Evolutionary conservation across 2,888 invertebrate genomes (phyloP), one percentile per base, ranked within the genome.

Genomic region (Trachelus troglodyta): DNA sequence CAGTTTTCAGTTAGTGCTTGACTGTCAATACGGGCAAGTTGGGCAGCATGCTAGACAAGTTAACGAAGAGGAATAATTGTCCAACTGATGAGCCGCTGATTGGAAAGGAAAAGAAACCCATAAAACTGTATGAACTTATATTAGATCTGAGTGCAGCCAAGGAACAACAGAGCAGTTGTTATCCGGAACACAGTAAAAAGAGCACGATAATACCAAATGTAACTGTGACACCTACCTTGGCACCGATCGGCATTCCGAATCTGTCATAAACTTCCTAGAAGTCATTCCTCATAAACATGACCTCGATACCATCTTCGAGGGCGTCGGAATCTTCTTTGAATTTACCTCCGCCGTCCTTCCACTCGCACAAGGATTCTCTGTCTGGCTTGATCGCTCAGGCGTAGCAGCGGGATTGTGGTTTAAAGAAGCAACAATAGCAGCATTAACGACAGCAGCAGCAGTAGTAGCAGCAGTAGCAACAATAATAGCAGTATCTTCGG

Each of bases 91-190:
- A 97, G 89, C 96, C 96, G 74, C 94, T 96, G 37, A 93, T 96
- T 76, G 97, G 96, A 69, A 97, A 97, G 91, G 97, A 97, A 90
- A 97, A 97, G 93, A 97, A 97, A 89, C 95, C 97, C 37, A 95
- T 96, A 85, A 98, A 98, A 90, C 92, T 98, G 74, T 98, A 98
- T 90, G 97, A 98, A 92, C 98, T 98, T 85, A 97, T 98, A 15
- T 92, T 97, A 40, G 97, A 97, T 12, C 92, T 98, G 81, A 97
- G 97, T 56, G 97, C 97, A 12, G 97, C 97, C 3, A 97, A 96
- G 92, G 96, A 96, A 88, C 96, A 95, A 88, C 93, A 93, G 81
- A 88, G 88, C 74, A 88, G 87, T 69, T 88, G 87, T 75, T 91
- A 89, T 81, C 89, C 91, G 9, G 90, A 91, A 73, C 91, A 90